Evolutionary conservation across 2,888 invertebrate species (phyloP), one percentile per base, ranked within the genome.

Genomic region (Latrodectus hesperus): DNA sequence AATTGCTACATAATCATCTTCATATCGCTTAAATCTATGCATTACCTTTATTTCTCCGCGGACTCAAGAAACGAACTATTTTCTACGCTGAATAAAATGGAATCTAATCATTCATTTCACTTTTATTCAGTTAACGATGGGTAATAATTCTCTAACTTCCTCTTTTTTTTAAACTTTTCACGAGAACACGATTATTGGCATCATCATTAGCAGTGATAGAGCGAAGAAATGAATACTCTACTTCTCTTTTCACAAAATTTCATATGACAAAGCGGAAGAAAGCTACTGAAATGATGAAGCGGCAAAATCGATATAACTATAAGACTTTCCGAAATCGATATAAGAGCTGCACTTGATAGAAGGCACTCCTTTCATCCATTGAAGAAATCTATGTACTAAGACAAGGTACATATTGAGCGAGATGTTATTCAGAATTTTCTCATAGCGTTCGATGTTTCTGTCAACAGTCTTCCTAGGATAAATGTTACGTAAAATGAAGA

Each of bases 141-240:
- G 68, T 68, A 26, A 68, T 68, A 68, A 68, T 26, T 68, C 68
- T 68, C 68, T 14, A 14, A 11, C 22, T 38, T 26, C 26, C 68
- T 74, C 65, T 81, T 67, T 67, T 81, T 74, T 53, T 71, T 51
- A 80, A 80, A 72, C 64, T 72, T 72, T 60, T 38, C 64, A 78
- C 55, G 10, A 65, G 55, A 74, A 77, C 76, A 77, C 60, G 76
- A 83, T 83, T 83, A 83, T 76, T 83, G 83, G 71, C 83, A 83
- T 76, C 26, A 76, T 83, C 83, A 83, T 83, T 83, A 83, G 76
- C 65, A n/a, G 26, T 81, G 81, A 81, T 81, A 73, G 65, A 81
- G 55, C 73, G 67, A 10, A 38, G 83, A 83, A 83, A 76, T 71
- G 77, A 83, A 83, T 83, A 77, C 83, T 65, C 49, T 51, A 67